Evolutionary conservation across 2,888 invertebrate species (phyloP).

Genomic region (Eupsilia transversa): DNA sequence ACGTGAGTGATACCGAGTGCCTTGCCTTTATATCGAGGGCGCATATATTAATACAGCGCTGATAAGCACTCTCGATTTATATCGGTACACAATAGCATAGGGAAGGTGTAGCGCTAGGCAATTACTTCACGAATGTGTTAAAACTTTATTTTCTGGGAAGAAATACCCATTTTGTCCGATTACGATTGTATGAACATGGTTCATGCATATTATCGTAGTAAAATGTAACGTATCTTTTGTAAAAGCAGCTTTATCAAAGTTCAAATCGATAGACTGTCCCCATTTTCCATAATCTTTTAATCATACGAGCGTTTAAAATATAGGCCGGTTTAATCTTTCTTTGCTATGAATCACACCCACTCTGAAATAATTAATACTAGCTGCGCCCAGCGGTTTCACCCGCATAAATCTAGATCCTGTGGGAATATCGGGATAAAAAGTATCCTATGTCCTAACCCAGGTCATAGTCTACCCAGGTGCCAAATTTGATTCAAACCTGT

Average conservation of each 20-base stretch:
- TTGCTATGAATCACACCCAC: slow-evolving; percentile 2
- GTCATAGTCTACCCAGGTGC: no score
- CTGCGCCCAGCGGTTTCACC: no score
- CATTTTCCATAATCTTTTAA: slow-evolving; percentile 10
- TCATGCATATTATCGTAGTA: neutral
- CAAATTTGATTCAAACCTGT: no score
- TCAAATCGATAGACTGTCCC: neutral
- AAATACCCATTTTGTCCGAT: neutral
- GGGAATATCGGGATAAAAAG: no score
- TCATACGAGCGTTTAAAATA: slow-evolving; percentile 8
- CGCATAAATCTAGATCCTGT: no score
- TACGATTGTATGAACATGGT: slow-evolving; percentile 8
- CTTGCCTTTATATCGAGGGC: slow-evolving; percentile 61
- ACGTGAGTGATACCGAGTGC: slow-evolving; percentile 64
- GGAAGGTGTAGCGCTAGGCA: slow-evolving; percentile 14
- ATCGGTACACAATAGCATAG: slow-evolving; percentile 56
- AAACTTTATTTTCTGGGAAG: neutral
- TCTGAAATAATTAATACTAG: slow-evolving; percentile 16
- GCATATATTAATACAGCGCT: slow-evolving; percentile 70
- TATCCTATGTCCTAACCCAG: no score
- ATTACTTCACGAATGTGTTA: slow-evolving; percentile 15
- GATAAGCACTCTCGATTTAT: slow-evolving; percentile 65
- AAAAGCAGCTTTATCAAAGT: slow-evolving; percentile 10
- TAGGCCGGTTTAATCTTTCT: slow-evolving; percentile 2
- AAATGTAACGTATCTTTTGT: slow-evolving; percentile 2